Evolutionary conservation across 2,888 invertebrate species (phyloP).

Genomic region (Phaonia tiefii): DNA sequence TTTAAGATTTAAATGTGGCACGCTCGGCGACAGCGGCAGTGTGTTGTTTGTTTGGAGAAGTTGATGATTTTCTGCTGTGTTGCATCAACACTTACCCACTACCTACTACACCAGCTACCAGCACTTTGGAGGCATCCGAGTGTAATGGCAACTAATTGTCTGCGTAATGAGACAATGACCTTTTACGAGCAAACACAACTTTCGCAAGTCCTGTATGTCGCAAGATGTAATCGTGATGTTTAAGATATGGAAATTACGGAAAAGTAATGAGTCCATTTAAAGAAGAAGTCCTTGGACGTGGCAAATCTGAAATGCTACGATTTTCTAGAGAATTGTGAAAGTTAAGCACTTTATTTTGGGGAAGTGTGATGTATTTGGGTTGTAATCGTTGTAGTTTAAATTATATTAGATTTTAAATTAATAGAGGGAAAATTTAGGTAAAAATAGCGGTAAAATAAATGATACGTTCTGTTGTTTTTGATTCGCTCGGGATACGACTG

Average conservation of each 20-base stretch:
- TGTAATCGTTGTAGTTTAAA: too few species aligned
- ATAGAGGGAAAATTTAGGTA: too few species aligned
- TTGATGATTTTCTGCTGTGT: slow-evolving; percentile 18
- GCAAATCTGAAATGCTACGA: background rate
- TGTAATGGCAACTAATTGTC: slow-evolving; percentile 67
- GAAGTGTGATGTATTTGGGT: too few species aligned
- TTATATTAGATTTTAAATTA: too few species aligned
- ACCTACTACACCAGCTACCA: background rate
- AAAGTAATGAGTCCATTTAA: slow-evolving; percentile 39
- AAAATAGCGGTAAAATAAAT: too few species aligned
- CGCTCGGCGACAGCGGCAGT: background rate
- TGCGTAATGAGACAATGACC: slow-evolving; percentile 70
- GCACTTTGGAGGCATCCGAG: slow-evolving; percentile 19
- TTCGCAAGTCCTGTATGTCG: background rate
- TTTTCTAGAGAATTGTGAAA: too few species aligned
- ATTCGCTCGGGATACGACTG: too few species aligned
- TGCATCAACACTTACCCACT: slow-evolving; percentile 14
- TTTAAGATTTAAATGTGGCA: slow-evolving; percentile 11
- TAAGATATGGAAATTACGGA: background rate
- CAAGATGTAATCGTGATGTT: too few species aligned
- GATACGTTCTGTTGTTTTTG: too few species aligned
- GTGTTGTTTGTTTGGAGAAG: slow-evolving; percentile 1
- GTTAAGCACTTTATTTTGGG: too few species aligned
- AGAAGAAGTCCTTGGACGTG: background rate
- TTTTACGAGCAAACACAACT: slow-evolving; percentile 51